Evolutionary conservation across 53 echinoderm and acorn worm species (phyloP).

Genomic region (Echinarachnius parma): DNA sequence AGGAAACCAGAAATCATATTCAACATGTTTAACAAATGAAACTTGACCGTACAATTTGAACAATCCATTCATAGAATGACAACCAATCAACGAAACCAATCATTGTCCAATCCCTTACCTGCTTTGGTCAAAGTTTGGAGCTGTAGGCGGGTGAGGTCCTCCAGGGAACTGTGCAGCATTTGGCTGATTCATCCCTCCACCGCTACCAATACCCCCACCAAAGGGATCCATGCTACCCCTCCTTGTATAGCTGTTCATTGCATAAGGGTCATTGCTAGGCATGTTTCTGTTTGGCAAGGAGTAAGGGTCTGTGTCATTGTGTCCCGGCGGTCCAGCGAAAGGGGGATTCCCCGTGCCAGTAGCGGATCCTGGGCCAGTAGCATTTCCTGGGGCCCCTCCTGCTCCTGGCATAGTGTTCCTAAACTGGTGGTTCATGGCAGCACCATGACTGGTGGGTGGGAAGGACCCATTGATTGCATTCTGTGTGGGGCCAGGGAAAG

Average conservation of each 20-base stretch:
- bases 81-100: too few relatives aligned
- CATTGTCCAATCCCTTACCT: too few relatives aligned
- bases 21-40: too few relatives aligned
- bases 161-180: constrained; percentile 36
- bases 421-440: constrained; percentile 36
- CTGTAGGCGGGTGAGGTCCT: constrained; percentile 19
- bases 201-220: constrained; percentile 17
- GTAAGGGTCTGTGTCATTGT: constrained; percentile 35
- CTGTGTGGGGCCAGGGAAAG: constrained; percentile 27
- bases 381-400: not conserved
- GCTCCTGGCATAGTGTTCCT: constrained; percentile 35
- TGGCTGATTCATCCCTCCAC: constrained; percentile 16
- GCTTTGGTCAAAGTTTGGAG: constrained; percentile 43
- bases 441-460: constrained; percentile 25
- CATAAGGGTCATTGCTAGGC: constrained; percentile 53
- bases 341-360: not conserved
- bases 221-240: constrained; percentile 48
- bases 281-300: constrained; percentile 48
- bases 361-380: not conserved
- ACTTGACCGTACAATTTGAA: too few relatives aligned
- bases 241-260: constrained; percentile 44
- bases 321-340: constrained; percentile 24
- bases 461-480: constrained; percentile 43
- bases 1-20: too few relatives aligned
- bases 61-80: too few relatives aligned